A percentile compares a stretch with the other conserved stretches of the same genome.
Conservation (phyloP, 2,113 vertebrate genomes). For the Macrotis lagotis region DNA sequence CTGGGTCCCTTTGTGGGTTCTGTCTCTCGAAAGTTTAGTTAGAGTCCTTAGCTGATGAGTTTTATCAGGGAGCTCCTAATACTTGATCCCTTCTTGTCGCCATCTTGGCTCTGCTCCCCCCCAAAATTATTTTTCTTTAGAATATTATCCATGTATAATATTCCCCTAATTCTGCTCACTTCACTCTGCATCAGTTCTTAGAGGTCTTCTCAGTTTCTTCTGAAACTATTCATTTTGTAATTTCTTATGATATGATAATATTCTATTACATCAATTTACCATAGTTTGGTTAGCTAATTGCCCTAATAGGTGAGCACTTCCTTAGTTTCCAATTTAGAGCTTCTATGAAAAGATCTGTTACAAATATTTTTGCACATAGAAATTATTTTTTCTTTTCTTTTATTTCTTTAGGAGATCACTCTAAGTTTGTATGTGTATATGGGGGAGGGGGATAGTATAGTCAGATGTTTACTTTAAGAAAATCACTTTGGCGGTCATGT, state of each 20-base stretch:
- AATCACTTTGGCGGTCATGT: background rate
- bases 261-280: background rate
- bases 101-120: too few species aligned
- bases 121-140: background rate
- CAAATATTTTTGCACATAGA: background rate
- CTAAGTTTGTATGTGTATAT: background rate
- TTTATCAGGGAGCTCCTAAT: too few species aligned
- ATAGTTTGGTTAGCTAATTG: background rate
- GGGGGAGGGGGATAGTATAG: background rate
- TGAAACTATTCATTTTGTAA: background rate
- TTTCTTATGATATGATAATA: background rate
- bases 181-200: background rate
- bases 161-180: background rate
- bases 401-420: background rate
- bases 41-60: too few species aligned
- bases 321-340: background rate
- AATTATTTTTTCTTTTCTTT: background rate
- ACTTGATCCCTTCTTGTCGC: too few species aligned
- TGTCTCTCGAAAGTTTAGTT: too few species aligned
- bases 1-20: too few species aligned
- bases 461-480: background rate
- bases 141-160: background rate
- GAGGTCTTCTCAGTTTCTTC: background rate
- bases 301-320: background rate
- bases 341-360: background rate